Evolutionary conservation across 2,888 invertebrate genomes (phyloP), one percentile per base, ranked within the genome.

Genomic region (Gortyna flavago): DNA sequence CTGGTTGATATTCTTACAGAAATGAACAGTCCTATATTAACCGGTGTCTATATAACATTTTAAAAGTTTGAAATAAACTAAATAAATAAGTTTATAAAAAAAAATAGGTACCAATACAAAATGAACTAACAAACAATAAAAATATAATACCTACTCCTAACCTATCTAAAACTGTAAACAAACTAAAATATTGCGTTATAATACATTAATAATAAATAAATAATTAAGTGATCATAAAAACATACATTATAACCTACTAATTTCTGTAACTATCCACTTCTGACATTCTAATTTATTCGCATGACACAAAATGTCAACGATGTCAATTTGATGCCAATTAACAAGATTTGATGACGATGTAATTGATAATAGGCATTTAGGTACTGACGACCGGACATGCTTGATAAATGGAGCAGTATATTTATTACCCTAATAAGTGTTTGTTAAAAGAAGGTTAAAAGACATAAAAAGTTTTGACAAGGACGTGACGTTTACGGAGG

Each of bases 221-320:
- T n/a, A n/a, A n/a, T n/a, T 44, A 44, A 44, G 13, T 32, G 51
- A 54, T 41, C 21, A n/a, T 38, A 16, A 29, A 32, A 2, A 38
- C 38, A 35, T 35, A 64, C 7, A 29, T 44, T 29, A 51, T 51
- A 61, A 54, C 5, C n/a, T 11, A 38, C 25, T 25, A 61, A 73
- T 51, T 62, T 62, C 54, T 38, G 61, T 38, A 81, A 81, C 71
- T 70, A 78, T 25, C 38, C 21, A 64, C 16, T 61, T 51, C 35
- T 71, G 68, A 85, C 87, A 85, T 87, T 87, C 84, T 85, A 81
- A 87, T 81, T 85, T 76, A 84, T 80, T 57, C 69, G 35, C 82
- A 82, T 84, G 87, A 76, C 82, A 82, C 77, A 85, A 82, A 85
- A 84, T 82, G 86, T 82, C 80, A 84, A 76, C 74, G 66, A 87